Conservation (phyloP, 2,797 vertebrate genomes). For the Chaetophractus vellerosus region DNA sequence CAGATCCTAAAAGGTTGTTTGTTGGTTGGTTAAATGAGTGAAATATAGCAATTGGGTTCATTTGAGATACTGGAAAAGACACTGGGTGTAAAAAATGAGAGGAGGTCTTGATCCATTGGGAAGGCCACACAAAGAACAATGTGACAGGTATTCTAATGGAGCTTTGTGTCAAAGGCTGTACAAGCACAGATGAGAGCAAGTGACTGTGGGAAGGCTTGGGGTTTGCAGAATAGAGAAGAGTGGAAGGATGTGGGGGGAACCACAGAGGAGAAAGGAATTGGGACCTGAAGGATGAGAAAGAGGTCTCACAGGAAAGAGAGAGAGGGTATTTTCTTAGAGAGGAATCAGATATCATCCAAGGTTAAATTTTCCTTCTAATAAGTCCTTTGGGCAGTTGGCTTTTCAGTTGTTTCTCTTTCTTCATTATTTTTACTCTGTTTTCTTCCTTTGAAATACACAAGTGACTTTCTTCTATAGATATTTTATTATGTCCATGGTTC, state of each 20-base stretch:
- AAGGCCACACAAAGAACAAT: background rate
- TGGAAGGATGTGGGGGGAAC: background rate
- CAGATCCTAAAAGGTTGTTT: constrained; percentile 3
- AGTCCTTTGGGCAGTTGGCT: background rate
- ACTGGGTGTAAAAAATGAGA: background rate
- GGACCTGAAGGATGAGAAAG: background rate
- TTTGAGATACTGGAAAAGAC: background rate
- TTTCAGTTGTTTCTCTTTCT: constrained; percentile 27
- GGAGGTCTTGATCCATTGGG: background rate
- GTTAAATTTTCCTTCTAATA: background rate
- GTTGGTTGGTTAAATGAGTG: constrained; percentile 7
- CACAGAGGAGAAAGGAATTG: background rate
- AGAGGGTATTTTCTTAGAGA: background rate
- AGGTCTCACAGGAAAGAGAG: background rate
- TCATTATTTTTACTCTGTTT: background rate
- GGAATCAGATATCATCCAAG: background rate
- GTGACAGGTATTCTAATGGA: background rate
- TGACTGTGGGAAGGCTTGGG: no score
- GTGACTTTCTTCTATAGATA: background rate
- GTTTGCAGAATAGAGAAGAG: background rate
- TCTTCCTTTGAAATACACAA: background rate
- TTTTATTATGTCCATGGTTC: constrained; percentile 45
- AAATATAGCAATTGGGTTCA: constrained; percentile 25
- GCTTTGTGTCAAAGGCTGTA: background rate
- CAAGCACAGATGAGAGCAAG: background rate